Base-by-base conservation (phyloP, 2,888 invertebrate species). In the Drosophila aldrichi region DNA sequence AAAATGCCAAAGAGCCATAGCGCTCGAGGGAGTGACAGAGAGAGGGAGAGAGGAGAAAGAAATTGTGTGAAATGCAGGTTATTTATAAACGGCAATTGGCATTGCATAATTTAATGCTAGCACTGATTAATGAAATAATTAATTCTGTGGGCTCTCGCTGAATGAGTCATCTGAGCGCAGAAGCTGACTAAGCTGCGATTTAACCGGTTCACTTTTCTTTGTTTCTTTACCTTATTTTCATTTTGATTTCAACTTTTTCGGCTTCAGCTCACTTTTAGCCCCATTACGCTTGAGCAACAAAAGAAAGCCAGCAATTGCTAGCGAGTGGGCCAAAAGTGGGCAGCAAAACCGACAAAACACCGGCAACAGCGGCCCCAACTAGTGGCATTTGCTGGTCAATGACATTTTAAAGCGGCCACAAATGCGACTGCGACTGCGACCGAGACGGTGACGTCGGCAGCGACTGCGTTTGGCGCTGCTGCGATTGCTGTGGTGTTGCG, bases 341-440 rank as follows among this genome's bases (percentile, higher is more conserved):
- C 73, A 84, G 75, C 63, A 52, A 63, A 64, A 76, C 81, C 77
- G 73, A 68, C 77, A 74, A 79, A 79, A 77, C 76, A 74, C 74
- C 76, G 79, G 79, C 78, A 78, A 65, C 68, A 63, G 48, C 52
- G 79, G 77, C 75, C 75, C 86, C 81, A 70, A 64, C 79, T 75
- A 65, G 74, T 81, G 80, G 84, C 89, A 89, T 87, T 86, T 87
- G 81, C 88, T 89, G 90, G 89, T 90, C 89, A 89, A 89, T 90
- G 89, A 90, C 89, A 90, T 88, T 89, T 88, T 79, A 76, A 74
- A 88, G 87, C 76, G 60, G 57, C 60, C 62, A 52, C 64, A 57
- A 56, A 52, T 64, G 61, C 65, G 60, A 40, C 63, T 41, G 25
- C 49, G 58, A 51, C 68, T 6, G 22, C 29, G 38, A 52, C 63